Conservation (phyloP, 2,113 vertebrate genomes). For the Takifugu flavidus region DNA sequence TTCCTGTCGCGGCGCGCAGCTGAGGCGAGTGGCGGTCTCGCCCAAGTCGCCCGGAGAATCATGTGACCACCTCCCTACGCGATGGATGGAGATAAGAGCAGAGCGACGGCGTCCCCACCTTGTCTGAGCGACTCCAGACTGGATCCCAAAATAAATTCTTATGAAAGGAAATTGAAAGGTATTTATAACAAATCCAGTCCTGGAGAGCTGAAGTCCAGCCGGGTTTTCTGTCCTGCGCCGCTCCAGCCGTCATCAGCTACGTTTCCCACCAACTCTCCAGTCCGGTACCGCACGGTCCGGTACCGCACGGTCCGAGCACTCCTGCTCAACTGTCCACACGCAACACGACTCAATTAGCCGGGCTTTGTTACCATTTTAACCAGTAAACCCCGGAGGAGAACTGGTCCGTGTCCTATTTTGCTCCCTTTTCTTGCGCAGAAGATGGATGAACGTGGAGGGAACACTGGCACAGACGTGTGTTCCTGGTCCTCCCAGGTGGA, state of each 20-base stretch:
- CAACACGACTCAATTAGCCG: constrained; percentile 55
- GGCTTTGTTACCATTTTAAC: constrained; percentile 23
- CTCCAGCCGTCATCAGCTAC: background rate
- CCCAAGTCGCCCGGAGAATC: constrained; percentile 15
- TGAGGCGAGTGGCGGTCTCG: constrained; percentile 9
- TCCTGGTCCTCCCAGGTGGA: constrained; percentile 32
- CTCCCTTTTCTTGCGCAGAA: too few relatives aligned
- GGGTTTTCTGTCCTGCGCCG: too few relatives aligned
- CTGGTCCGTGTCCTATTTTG: background rate
- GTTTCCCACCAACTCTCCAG: background rate
- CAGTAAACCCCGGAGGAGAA: constrained; percentile 43
- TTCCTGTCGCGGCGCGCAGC: too few relatives aligned
- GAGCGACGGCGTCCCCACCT: constrained; percentile 47
- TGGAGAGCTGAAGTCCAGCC: too few relatives aligned
- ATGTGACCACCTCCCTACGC: constrained; percentile 17
- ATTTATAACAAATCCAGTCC: too few relatives aligned
- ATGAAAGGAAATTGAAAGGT: too few relatives aligned
- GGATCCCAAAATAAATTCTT: background rate
- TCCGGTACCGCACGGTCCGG: constrained; percentile 4
- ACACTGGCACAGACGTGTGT: constrained; percentile 2
- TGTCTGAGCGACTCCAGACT: constrained; percentile 25
- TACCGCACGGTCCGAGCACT: background rate
- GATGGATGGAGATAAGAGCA: constrained; percentile 45
- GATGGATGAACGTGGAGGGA: too few relatives aligned
- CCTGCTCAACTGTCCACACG: constrained; percentile 25